phyloP scores from a whole-genome alignment of 1,140 invertebrate genomes.

The Ceratina australensis region DNA sequence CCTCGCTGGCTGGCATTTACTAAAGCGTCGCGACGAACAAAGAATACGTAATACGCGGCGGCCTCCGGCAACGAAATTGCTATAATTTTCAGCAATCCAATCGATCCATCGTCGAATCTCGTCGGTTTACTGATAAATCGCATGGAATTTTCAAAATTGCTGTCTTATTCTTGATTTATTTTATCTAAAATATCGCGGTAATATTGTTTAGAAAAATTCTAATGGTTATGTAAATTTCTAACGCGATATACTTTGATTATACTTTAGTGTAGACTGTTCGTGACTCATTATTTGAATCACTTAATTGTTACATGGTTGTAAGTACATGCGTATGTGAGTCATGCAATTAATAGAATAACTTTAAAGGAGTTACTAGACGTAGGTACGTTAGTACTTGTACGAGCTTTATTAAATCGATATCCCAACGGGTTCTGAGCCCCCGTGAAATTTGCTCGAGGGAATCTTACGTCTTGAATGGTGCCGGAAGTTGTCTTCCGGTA shows the following conservation, averaged over 20 bases:
- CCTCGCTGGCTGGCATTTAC: neutral
- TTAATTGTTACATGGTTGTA: no score
- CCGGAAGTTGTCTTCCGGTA: conserved; percentile 10
- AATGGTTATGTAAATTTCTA: no score
- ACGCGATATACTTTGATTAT: no score
- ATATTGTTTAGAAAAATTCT: no score
- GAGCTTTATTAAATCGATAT: neutral
- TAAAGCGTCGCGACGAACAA: conserved; percentile 12
- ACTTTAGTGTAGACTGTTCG: no score
- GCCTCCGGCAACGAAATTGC: neutral
- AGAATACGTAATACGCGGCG: conserved; percentile 21
- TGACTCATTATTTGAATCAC: no score
- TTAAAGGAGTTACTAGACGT: neutral
- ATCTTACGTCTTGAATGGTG: no score
- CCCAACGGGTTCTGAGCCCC: no score
- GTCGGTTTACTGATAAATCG: conserved; percentile 1
- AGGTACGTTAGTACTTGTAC: no score
- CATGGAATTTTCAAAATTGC: conserved; percentile 17
- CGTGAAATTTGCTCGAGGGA: neutral
- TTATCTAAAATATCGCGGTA: neutral
- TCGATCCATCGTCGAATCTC: conserved; percentile 19
- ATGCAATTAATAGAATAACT: no score
- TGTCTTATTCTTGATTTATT: neutral
- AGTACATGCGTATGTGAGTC: no score
- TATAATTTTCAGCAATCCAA: conserved; percentile 23